These are phyloP conservation scores for Phalacrocorax brasilianus DNA, from an alignment of 2,113 vertebrate species.

Conservation along the genomic window DNA sequence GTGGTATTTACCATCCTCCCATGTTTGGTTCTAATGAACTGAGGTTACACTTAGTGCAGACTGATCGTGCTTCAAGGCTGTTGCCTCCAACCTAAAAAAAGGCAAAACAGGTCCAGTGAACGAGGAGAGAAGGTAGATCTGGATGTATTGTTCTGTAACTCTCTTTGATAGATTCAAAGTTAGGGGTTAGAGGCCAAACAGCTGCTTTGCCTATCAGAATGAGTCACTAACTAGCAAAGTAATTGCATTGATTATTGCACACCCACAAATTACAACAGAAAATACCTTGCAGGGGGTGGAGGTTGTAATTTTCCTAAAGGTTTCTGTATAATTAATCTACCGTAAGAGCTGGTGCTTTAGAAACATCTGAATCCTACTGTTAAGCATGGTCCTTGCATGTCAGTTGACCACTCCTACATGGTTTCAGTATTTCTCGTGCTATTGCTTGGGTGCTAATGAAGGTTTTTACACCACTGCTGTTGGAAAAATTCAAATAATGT, in stretches of 20 bases:
- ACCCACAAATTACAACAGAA: constrained; percentile 55
- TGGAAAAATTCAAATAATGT: background rate
- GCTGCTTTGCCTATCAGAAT: constrained; percentile 31
- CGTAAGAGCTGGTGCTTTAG: background rate
- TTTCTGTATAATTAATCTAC: constrained; percentile 28
- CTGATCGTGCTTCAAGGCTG: background rate
- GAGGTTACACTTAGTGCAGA: background rate
- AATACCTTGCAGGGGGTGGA: background rate
- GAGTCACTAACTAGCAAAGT: constrained; percentile 49
- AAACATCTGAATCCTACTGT: background rate
- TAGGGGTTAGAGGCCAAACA: constrained; percentile 21
- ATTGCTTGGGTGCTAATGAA: constrained; percentile 28
- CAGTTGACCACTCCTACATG: background rate
- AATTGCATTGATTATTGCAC: constrained; percentile 61
- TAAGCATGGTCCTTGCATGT: constrained; percentile 13
- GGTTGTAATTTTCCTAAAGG: constrained; percentile 24
- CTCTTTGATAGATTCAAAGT: background rate
- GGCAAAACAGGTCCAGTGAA: background rate
- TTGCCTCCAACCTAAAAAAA: background rate
- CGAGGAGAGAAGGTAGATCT: background rate
- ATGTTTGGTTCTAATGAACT: background rate
- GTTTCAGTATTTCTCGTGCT: background rate
- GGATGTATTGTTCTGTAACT: background rate
- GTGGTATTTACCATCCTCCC: constrained; percentile 30
- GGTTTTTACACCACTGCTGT: constrained; percentile 18